A percentile compares a stretch with the other conserved stretches of the same genome.
Conservation (phyloP, 2,113 vertebrate genomes). For the Dascyllus trimaculatus region DNA sequence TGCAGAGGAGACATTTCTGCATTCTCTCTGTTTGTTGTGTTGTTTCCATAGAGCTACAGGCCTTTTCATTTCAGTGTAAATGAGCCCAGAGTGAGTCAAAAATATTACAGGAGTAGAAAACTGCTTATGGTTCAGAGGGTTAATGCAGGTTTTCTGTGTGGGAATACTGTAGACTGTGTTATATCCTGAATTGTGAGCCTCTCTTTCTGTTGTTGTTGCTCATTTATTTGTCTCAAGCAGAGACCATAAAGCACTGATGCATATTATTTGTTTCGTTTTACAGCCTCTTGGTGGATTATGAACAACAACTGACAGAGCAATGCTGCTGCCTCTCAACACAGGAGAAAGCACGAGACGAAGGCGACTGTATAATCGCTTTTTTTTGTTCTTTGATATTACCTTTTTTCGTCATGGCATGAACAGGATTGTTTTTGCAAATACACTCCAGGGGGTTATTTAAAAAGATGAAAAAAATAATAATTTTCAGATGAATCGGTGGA, state of each 20-base stretch:
- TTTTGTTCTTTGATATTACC: constrained; percentile 51
- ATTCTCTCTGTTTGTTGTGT: no score
- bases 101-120: no score
- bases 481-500: constrained; percentile 27
- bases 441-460: constrained; percentile 14
- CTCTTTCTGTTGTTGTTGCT: not conserved
- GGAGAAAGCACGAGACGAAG: constrained; percentile 31
- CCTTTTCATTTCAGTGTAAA: no score
- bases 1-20: no score
- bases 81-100: no score
- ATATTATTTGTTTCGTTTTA: constrained; percentile 33
- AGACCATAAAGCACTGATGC: constrained; percentile 17
- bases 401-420: constrained; percentile 56
- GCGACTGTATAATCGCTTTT: constrained; percentile 28
- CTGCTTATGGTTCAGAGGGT: not conserved
- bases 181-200: not conserved
- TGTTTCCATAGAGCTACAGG: no score
- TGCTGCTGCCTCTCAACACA: constrained; percentile 23
- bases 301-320: constrained; percentile 80
- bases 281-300: constrained; percentile 85
- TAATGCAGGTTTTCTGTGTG: not conserved
- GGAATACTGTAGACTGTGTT: not conserved
- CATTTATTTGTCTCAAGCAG: constrained; percentile 3
- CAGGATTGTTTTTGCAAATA: constrained; percentile 47
- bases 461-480: constrained; percentile 29